These are phyloP conservation scores for Stomatorhinus ivindoensis DNA, from an alignment of 2,113 vertebrate genomes.

Conservation along the genomic window DNA sequence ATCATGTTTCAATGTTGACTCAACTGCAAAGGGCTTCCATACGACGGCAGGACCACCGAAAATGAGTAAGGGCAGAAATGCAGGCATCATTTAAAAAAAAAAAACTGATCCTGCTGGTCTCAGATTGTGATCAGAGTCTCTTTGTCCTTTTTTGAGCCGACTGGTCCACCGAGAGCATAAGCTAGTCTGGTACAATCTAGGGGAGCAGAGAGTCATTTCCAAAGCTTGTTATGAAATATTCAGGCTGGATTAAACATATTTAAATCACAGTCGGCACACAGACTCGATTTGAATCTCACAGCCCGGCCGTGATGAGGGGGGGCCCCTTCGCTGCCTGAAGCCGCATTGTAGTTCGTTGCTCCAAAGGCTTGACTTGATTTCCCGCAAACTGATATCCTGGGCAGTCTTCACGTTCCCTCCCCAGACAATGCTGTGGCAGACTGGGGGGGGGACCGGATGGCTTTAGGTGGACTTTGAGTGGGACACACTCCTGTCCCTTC, in stretches of 20 bases:
- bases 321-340: neutral
- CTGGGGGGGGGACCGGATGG: neutral
- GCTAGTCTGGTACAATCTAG: neutral
- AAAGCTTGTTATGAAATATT: slow-evolving; percentile 2
- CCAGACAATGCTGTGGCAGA: neutral
- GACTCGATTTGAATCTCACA: neutral
- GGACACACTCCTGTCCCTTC: neutral
- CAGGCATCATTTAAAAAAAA: neutral
- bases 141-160: neutral
- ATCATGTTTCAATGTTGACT: neutral
- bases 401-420: neutral
- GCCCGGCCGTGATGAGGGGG: neutral
- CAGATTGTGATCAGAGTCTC: neutral
- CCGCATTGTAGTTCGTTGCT: neutral
- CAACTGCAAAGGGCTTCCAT: neutral
- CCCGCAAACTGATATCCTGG: neutral
- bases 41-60: neutral
- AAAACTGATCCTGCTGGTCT: neutral
- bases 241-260: slow-evolving; percentile 7
- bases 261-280: neutral
- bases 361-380: neutral
- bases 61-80: neutral
- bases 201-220: neutral
- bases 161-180: neutral
- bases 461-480: neutral